Conservation (phyloP, 2,113 vertebrate genomes). For the Corythornis vintsioides region DNA sequence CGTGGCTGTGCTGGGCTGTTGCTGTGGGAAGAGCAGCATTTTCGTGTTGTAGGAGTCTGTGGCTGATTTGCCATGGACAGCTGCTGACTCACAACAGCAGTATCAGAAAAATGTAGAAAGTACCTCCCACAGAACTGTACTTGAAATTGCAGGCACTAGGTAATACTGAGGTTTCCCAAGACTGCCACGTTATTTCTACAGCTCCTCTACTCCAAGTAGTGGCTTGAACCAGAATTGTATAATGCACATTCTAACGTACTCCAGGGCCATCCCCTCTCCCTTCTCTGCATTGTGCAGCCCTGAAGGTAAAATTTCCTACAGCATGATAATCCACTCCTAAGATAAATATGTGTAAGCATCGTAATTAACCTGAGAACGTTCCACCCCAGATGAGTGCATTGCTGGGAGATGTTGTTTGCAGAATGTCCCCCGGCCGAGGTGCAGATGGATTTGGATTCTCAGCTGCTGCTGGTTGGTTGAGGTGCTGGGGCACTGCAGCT, state of each 20-base stretch:
- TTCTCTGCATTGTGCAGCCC: background rate
- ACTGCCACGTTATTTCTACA: background rate
- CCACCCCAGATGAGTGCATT: background rate
- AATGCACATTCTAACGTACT: rapidly evolving
- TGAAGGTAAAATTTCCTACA: background rate
- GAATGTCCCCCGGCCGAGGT: background rate
- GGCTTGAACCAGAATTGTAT: background rate
- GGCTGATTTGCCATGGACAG: background rate
- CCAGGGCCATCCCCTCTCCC: background rate
- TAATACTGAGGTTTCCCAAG: background rate
- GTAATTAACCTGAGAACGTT: background rate
- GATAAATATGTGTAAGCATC: background rate
- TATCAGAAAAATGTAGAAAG: background rate
- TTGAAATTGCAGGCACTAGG: background rate
- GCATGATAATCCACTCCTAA: background rate
- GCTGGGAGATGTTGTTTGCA: background rate
- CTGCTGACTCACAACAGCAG: background rate
- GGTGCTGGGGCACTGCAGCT: constrained; percentile 1
- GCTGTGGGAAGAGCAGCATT: rapidly evolving
- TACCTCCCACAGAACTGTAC: background rate
- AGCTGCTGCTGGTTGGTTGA: background rate
- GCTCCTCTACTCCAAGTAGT: background rate
- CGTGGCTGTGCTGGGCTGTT: rapidly evolving
- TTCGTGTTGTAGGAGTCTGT: too few relatives aligned
- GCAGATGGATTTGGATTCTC: constrained; percentile 26